Evolutionary conservation across 2,797 vertebrate species (phyloP).

Genomic region (Acanthopagrus latus): DNA sequence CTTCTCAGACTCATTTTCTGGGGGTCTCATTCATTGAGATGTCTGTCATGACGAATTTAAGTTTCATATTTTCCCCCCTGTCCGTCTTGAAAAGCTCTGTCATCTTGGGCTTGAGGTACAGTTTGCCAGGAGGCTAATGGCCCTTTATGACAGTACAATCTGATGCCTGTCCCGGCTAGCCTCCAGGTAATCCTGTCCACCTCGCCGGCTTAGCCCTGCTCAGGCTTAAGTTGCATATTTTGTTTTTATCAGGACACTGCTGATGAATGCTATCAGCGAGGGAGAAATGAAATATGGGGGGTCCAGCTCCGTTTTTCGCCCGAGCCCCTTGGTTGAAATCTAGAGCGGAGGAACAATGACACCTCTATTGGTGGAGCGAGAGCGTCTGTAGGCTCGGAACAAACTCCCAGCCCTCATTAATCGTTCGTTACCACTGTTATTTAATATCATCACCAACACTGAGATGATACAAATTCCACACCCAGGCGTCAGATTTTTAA

Average conservation of each 20-base stretch:
- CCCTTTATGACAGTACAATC: conserved; percentile 93
- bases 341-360: conserved; percentile 75
- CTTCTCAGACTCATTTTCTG: conserved; percentile 41
- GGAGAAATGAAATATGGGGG: conserved; percentile 95
- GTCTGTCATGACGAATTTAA: conserved; percentile 99
- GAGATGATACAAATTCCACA: conserved; percentile 27
- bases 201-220: conserved; percentile 92
- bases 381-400: conserved; percentile 22
- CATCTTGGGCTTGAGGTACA: conserved; percentile 95
- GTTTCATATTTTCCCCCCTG: conserved; percentile 95
- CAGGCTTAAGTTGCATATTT: conserved; percentile 99
- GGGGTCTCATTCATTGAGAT: conserved; percentile 84
- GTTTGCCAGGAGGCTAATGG: conserved; percentile 94
- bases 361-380: conserved; percentile 71
- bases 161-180: conserved; percentile 91
- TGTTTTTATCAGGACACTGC: conserved; percentile 95
- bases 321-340: conserved; percentile 64
- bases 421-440: neutral
- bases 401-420: conserved; percentile 19
- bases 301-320: conserved; percentile 88
- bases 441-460: neutral
- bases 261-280: conserved; percentile 99
- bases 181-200: conserved; percentile 95
- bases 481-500: conserved; percentile 32
- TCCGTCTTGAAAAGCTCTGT: conserved; percentile 97